These are phyloP conservation scores for Tapirus terrestris DNA, from an alignment of 2,113 vertebrate genomes.

Conservation along the genomic window DNA sequence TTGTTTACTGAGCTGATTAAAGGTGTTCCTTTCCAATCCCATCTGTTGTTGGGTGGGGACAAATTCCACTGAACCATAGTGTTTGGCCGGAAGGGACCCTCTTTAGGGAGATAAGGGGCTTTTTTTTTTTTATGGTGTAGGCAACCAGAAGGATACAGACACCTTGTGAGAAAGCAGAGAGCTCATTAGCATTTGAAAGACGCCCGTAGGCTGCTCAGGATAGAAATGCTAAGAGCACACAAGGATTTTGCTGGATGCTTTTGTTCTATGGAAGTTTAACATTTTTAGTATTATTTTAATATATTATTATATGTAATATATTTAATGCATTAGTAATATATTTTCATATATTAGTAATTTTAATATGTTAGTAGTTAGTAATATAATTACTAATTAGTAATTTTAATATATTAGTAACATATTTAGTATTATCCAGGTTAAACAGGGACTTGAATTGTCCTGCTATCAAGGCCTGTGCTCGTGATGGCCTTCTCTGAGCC, in stretches of 20 bases:
- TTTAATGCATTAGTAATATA: no score
- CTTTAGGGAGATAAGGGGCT: neutral
- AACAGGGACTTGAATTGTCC: accelerated
- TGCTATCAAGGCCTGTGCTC: neutral
- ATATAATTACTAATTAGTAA: no score
- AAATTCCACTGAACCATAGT: neutral
- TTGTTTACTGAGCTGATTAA: neutral
- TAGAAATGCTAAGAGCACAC: accelerated
- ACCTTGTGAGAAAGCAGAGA: neutral
- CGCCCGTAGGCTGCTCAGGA: no score
- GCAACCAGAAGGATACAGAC: neutral
- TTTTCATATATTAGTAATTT: no score
- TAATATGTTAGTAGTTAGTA: no score
- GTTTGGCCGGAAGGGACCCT: neutral
- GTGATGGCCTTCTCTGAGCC: neutral
- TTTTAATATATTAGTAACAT: no score
- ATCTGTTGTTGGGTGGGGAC: constrained; percentile 51
- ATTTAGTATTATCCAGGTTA: no score
- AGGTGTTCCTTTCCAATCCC: neutral
- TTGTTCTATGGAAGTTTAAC: neutral
- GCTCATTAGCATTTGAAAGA: neutral
- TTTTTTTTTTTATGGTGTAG: neutral
- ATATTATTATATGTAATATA: no score
- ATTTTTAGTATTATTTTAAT: no score
- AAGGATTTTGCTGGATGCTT: no score